phyloP scores from a whole-genome alignment of 2,888 invertebrate genomes.

The Nezara viridula region DNA sequence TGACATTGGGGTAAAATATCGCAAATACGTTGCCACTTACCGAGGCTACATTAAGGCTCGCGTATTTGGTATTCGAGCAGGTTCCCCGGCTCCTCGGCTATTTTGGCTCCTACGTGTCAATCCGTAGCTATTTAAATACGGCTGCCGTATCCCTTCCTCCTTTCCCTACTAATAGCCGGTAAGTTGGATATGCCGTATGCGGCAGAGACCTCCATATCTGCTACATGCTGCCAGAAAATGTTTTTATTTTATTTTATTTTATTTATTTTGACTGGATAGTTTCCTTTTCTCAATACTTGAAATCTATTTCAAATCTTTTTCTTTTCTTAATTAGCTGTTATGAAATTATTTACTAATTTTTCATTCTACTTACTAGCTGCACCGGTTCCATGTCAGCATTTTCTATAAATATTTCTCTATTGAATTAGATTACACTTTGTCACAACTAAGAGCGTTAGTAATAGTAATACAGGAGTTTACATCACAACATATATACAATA shows the following conservation, averaged over 20 bases:
- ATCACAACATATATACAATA: too few relatives aligned
- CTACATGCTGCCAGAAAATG: neutral
- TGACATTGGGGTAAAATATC: constrained; percentile 39
- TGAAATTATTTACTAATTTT: too few relatives aligned
- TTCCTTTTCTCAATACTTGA: too few relatives aligned
- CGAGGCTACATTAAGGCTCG: constrained; percentile 8
- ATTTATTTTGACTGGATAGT: neutral
- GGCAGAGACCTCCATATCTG: neutral
- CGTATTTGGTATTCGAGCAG: constrained; percentile 8
- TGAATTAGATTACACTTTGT: too few relatives aligned
- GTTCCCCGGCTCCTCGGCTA: neutral
- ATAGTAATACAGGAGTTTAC: too few relatives aligned
- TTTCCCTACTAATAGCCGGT: constrained; percentile 10
- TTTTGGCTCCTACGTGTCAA: constrained; percentile 46
- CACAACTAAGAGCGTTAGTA: too few relatives aligned
- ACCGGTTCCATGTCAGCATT: too few relatives aligned
- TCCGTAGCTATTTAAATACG: constrained; percentile 48
- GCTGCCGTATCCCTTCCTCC: neutral
- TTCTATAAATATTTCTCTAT: too few relatives aligned
- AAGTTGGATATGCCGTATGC: constrained; percentile 5
- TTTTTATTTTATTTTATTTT: neutral
- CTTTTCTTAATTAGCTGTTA: too few relatives aligned
- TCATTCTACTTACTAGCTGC: too few relatives aligned
- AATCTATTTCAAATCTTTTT: too few relatives aligned
- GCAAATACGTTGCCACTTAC: constrained; percentile 43